Evolutionary conservation across 2,797 vertebrate genomes (phyloP).

Genomic region (Darevskia mixta): DNA sequence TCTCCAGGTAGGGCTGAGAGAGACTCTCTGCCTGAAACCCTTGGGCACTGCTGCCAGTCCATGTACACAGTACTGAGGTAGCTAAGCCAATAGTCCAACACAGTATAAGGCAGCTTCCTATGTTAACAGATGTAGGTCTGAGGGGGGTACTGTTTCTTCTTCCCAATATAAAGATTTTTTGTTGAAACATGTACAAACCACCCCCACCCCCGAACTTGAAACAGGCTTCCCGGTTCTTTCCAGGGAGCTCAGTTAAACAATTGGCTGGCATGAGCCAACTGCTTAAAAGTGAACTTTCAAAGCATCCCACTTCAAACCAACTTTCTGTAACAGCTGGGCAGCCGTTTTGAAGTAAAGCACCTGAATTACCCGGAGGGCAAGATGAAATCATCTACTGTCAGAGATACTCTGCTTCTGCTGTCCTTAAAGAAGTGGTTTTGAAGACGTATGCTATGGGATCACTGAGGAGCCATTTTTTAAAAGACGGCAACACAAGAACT

Average conservation of each 20-base stretch:
- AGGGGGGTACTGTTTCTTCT: neutral
- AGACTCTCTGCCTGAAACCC: too few species aligned
- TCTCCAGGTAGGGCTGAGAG: too few species aligned
- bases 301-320: neutral
- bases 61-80: too few species aligned
- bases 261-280: neutral
- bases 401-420: neutral
- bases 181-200: neutral
- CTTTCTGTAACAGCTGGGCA: conserved; percentile 4
- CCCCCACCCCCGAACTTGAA: neutral
- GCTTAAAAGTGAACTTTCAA: neutral
- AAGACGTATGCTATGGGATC: neutral
- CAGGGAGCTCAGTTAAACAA: conserved; percentile 1
- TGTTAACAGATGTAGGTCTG: neutral
- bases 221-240: neutral
- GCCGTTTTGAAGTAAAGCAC: neutral
- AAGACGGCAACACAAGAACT: neutral
- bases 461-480: neutral
- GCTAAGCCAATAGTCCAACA: too few species aligned
- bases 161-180: neutral
- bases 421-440: conserved; percentile 8
- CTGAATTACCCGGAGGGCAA: conserved; percentile 27
- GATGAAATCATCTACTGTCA: conserved; percentile 26
- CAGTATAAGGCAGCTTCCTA: too few species aligned
- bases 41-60: too few species aligned